phyloP scores from a whole-genome alignment of 92 coral and sea anemone genomes.

The Porites evermanni region DNA sequence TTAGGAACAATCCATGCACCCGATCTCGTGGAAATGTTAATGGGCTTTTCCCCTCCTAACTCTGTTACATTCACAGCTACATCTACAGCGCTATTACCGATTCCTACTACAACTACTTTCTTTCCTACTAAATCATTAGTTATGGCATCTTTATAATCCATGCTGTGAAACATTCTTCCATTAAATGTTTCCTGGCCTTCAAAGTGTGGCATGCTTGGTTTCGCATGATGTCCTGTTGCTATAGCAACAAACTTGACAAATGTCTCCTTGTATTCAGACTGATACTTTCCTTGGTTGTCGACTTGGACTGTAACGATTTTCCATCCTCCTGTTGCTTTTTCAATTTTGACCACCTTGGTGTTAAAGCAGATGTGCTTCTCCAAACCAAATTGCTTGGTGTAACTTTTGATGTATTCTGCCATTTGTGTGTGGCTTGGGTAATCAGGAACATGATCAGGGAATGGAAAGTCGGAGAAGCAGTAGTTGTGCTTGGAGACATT shows the following conservation, averaged over 20 bases:
- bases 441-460: conserved; percentile 78
- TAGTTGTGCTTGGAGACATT: conserved; percentile 86
- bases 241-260: conserved; percentile 75
- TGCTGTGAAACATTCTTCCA: conserved; percentile 74
- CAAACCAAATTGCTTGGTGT: conserved; percentile 74
- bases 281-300: conserved; percentile 36
- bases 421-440: conserved; percentile 80
- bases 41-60: conserved; percentile 69
- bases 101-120: conserved; percentile 79
- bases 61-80: conserved; percentile 77
- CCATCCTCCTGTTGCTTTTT: conserved; percentile 60
- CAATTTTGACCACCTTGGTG: conserved; percentile 64
- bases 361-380: conserved; percentile 62
- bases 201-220: conserved; percentile 71
- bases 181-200: conserved; percentile 69
- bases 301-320: conserved; percentile 57
- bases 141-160: conserved; percentile 78
- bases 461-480: conserved; percentile 86
- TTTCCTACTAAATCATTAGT: conserved; percentile 72
- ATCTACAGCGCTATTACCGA: conserved; percentile 91
- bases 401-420: conserved; percentile 67
- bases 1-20: conserved; percentile 88
- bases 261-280: conserved; percentile 9
- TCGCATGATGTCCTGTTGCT: conserved; percentile 91
- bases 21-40: conserved; percentile 73